Conservation (phyloP, 2,113 vertebrate species). For the Barbus barbus region DNA sequence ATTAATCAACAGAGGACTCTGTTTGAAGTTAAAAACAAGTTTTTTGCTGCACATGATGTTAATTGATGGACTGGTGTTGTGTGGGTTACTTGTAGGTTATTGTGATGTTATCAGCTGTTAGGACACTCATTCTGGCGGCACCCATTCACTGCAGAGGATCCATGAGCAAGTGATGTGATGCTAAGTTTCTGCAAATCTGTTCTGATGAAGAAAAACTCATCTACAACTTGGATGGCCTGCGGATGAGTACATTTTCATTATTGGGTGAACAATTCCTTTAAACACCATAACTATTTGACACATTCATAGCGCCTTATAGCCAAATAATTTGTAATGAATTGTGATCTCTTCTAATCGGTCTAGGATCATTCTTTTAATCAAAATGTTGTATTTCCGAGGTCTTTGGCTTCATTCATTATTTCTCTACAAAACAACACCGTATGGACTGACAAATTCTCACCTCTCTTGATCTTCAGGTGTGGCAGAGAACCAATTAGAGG, state of each 20-base stretch:
- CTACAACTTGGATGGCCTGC: no score
- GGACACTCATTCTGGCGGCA: neutral
- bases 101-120: neutral
- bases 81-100: neutral
- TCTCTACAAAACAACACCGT: neutral
- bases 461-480: slow-evolving; percentile 24
- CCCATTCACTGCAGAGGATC: neutral
- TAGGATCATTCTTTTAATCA: neutral
- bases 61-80: neutral
- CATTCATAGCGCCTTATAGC: neutral
- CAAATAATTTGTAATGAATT: neutral
- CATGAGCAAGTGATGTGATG: no score
- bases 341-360: neutral
- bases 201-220: neutral
- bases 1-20: no score
- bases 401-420: neutral
- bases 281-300: neutral
- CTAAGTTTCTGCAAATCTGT: neutral
- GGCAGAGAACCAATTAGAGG: slow-evolving; percentile 60
- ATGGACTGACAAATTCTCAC: slow-evolving; percentile 29
- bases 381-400: neutral
- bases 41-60: neutral
- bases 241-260: no score
- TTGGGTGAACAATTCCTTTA: neutral
- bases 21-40: no score